These are phyloP conservation scores for Engraulis encrasicolus DNA, from an alignment of 2,113 vertebrate species.

Conservation along the genomic window DNA sequence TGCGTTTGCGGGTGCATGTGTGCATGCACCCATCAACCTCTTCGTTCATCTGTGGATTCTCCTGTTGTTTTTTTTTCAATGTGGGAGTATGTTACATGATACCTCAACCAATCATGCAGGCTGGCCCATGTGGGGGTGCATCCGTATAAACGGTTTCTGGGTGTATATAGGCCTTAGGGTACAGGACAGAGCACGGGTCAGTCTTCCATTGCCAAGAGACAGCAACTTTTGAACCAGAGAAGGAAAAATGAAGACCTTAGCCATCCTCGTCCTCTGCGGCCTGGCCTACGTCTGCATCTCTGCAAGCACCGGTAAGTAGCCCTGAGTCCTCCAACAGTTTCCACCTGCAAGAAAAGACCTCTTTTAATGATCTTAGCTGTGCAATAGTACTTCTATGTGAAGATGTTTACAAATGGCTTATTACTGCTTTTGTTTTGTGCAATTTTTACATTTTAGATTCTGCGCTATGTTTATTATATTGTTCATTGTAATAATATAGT, in stretches of 20 bases:
- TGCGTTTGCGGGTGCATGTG: slow-evolving; percentile 17
- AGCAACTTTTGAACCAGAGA: slow-evolving; percentile 37
- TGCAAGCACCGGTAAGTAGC: slow-evolving; percentile 53
- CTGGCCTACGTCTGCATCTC: slow-evolving; percentile 58
- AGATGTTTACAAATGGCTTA: background rate
- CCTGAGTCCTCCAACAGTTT: background rate
- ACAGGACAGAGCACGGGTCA: slow-evolving; percentile 29
- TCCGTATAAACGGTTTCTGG: slow-evolving; percentile 57
- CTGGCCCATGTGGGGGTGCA: slow-evolving; percentile 40
- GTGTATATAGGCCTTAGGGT: slow-evolving; percentile 32
- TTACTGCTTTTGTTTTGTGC: background rate
- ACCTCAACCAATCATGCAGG: slow-evolving; percentile 64
- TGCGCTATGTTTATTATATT: too few relatives aligned
- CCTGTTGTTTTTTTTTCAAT: slow-evolving; percentile 11
- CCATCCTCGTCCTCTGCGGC: slow-evolving; percentile 58
- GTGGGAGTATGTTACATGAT: slow-evolving; percentile 65
- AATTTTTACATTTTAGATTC: too few relatives aligned
- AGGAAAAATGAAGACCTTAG: slow-evolving; percentile 66
- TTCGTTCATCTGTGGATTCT: background rate
- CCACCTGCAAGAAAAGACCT: background rate
- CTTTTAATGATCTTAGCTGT: too few relatives aligned
- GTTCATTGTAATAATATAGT: background rate
- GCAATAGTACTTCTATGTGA: background rate
- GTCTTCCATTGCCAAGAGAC: slow-evolving; percentile 31
- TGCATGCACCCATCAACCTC: slow-evolving; percentile 12